Conservation (phyloP, 2,888 invertebrate species). For the Stramonita haemastoma region DNA sequence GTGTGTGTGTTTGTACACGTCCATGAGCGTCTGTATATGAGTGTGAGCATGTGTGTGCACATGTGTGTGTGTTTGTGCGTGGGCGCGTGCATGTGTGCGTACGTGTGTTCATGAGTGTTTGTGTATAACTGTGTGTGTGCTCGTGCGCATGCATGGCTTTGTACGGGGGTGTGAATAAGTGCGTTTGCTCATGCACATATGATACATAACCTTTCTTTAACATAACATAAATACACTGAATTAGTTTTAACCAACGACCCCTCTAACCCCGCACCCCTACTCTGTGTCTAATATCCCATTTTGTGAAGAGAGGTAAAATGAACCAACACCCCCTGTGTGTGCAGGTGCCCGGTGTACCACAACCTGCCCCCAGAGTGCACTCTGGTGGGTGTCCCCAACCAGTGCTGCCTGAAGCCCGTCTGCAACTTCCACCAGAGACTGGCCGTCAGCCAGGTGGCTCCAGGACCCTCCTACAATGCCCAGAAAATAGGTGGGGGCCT, state of each 20-base stretch:
- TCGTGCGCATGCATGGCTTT: slow-evolving; percentile 11
- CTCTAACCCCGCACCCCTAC: background rate
- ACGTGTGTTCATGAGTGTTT: background rate
- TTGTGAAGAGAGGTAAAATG: no score
- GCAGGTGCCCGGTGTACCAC: slow-evolving; percentile 67
- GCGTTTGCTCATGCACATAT: background rate
- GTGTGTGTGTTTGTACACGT: no score
- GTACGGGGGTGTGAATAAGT: background rate
- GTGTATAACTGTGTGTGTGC: background rate
- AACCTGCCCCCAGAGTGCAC: slow-evolving; percentile 67
- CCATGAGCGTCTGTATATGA: no score
- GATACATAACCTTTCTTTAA: background rate
- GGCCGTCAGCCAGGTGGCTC: slow-evolving; percentile 52
- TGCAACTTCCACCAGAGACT: slow-evolving; percentile 66
- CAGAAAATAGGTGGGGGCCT: slow-evolving; percentile 39
- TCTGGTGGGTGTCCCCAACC: slow-evolving; percentile 56
- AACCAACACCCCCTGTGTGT: background rate
- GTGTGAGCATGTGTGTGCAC: no score
- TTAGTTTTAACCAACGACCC: background rate
- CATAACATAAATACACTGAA: background rate
- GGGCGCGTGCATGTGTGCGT: no score
- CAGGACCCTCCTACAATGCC: slow-evolving; percentile 36
- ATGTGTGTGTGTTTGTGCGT: no score
- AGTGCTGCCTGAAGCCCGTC: slow-evolving; percentile 64
- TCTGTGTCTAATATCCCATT: no score